phyloP scores from a whole-genome alignment of 2,888 invertebrate genomes.

The Athetis lepigone region DNA sequence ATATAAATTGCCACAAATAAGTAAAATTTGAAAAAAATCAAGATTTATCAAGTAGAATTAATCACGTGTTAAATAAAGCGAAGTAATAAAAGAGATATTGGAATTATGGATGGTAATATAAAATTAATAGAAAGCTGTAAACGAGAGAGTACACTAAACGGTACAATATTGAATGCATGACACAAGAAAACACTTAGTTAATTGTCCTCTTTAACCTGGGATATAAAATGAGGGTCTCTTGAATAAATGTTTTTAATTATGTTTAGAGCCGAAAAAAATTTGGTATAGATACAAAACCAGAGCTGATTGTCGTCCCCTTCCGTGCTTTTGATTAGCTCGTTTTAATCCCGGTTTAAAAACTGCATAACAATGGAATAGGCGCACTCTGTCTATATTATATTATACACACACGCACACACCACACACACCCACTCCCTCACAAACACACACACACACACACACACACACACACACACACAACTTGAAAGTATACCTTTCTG shows the following conservation, averaged over 20 bases:
- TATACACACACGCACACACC: too few species aligned
- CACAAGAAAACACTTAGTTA: slow-evolving; percentile 60
- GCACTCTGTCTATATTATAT: slow-evolving; percentile 76
- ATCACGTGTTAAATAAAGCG: slow-evolving; percentile 38
- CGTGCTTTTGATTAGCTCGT: slow-evolving; percentile 83
- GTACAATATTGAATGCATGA: slow-evolving; percentile 37
- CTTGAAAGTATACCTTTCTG: too few species aligned
- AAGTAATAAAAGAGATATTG: slow-evolving; percentile 47
- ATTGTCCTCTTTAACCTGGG: slow-evolving; percentile 47
- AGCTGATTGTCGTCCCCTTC: slow-evolving; percentile 67
- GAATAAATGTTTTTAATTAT: slow-evolving; percentile 66
- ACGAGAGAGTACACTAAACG: slow-evolving; percentile 41
- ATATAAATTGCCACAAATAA: slow-evolving; percentile 53
- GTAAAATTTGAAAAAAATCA: slow-evolving; percentile 49
- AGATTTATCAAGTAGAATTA: slow-evolving; percentile 41
- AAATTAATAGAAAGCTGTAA: slow-evolving; percentile 42
- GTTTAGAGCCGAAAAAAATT: slow-evolving; percentile 51
- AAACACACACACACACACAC: too few species aligned
- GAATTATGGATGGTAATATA: slow-evolving; percentile 19
- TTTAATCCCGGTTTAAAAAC: slow-evolving; percentile 87
- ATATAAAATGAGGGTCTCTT: slow-evolving; percentile 50
- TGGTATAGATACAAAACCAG: slow-evolving; percentile 59
- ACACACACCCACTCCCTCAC: too few species aligned
- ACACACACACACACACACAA: too few species aligned
- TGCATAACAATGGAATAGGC: slow-evolving; percentile 83